These are phyloP conservation scores for Catharus bicknelli DNA, from an alignment of 2,113 vertebrate species.

Conservation along the genomic window DNA sequence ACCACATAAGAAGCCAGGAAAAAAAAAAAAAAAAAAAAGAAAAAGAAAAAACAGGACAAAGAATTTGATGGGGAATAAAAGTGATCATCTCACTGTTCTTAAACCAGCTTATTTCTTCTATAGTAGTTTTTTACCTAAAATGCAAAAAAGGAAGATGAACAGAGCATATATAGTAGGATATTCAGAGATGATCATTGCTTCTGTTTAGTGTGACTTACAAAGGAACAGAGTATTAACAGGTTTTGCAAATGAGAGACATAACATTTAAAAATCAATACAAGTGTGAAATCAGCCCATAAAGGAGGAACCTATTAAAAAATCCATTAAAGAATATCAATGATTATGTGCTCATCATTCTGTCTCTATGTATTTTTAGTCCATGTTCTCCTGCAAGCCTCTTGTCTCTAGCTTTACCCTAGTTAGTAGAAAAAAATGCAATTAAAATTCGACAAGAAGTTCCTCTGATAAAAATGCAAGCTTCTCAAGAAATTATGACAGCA, in stretches of 20 bases:
- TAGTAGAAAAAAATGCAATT: neutral
- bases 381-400: neutral
- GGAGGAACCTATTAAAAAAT: neutral
- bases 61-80: neutral
- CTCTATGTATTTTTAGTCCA: conserved; percentile 52
- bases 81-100: neutral
- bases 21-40: neutral
- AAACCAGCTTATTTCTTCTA: neutral
- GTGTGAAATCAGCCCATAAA: neutral
- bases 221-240: neutral
- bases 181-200: neutral
- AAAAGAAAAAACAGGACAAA: neutral
- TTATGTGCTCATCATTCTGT: conserved; percentile 15
- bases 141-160: neutral
- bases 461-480: neutral
- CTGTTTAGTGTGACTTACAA: neutral
- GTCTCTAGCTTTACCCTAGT: conserved; percentile 43
- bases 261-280: neutral
- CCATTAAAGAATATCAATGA: neutral
- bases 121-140: neutral
- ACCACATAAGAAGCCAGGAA: neutral
- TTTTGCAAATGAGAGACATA: neutral
- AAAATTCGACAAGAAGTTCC: neutral
- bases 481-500: neutral
- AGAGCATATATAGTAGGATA: neutral